These are phyloP conservation scores for Hyperoodon ampullatus DNA, from an alignment of 2,113 vertebrate species.

Conservation along the genomic window DNA sequence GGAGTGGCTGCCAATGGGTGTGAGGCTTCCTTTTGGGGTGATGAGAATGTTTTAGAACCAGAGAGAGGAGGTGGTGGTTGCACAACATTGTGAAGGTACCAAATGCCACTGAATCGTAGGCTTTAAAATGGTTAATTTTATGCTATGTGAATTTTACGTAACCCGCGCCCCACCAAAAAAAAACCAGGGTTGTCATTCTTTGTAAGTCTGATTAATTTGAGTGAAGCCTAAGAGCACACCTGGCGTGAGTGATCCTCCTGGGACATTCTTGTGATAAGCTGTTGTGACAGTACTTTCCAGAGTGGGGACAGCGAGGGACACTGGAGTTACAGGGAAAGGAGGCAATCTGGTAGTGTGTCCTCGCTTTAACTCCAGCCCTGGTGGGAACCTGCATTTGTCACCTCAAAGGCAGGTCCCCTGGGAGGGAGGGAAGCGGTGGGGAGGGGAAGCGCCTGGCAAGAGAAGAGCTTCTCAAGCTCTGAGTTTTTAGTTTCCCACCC, in stretches of 20 bases:
- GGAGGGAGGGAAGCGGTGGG: not conserved
- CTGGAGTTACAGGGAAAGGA: not conserved
- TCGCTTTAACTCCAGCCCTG: not conserved
- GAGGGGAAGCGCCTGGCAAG: too few relatives aligned
- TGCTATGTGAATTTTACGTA: not conserved
- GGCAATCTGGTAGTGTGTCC: fast-evolving
- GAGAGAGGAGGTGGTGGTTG: not conserved
- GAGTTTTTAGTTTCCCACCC: not conserved
- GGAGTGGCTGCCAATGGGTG: not conserved
- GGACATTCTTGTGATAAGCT: fast-evolving
- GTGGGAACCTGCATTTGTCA: not conserved
- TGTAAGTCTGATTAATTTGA: fast-evolving
- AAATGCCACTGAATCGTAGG: fast-evolving
- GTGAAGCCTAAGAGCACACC: not conserved
- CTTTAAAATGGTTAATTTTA: not conserved
- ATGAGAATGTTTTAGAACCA: not conserved
- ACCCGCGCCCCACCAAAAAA: not conserved
- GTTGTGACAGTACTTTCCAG: not conserved
- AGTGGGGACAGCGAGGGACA: too few relatives aligned
- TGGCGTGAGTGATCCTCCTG: fast-evolving
- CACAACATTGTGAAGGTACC: fast-evolving
- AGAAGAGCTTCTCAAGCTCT: not conserved
- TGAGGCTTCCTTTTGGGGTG: not conserved
- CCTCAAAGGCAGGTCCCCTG: not conserved
- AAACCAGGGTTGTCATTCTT: too few relatives aligned